Conservation (phyloP, 2,797 vertebrate genomes). For the Oceanodroma leucorhoa region DNA sequence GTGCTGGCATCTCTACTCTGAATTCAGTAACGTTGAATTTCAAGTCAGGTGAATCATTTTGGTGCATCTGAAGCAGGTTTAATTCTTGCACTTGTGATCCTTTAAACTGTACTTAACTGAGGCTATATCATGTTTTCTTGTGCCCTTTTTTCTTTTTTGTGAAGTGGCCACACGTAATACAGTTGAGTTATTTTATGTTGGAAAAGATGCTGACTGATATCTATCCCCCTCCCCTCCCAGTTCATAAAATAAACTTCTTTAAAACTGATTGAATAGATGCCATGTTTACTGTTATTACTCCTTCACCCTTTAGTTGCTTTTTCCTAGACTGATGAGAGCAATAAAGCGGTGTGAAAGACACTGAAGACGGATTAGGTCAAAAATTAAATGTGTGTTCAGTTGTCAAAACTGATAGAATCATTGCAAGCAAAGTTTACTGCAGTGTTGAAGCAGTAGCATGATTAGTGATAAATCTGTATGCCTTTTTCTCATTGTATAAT, state of each 20-base stretch:
- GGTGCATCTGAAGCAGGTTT: fast-evolving
- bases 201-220: background rate
- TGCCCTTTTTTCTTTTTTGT: background rate
- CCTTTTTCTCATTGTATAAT: background rate
- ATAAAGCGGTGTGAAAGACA: background rate
- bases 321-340: background rate
- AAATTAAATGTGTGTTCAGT: background rate
- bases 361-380: background rate
- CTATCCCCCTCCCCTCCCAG: background rate
- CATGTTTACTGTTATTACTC: background rate
- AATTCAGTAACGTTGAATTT: background rate
- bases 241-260: background rate
- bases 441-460: background rate
- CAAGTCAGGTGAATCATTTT: background rate
- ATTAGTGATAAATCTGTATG: background rate
- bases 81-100: background rate
- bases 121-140: background rate
- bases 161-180: fast-evolving
- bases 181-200: background rate
- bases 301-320: background rate
- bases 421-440: background rate
- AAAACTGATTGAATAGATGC: background rate
- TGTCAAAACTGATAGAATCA: background rate
- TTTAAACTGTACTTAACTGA: background rate
- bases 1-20: background rate